These are phyloP conservation scores for Apocrypta bakeri DNA, from an alignment of 1,140 invertebrate species.

Conservation along the genomic window DNA sequence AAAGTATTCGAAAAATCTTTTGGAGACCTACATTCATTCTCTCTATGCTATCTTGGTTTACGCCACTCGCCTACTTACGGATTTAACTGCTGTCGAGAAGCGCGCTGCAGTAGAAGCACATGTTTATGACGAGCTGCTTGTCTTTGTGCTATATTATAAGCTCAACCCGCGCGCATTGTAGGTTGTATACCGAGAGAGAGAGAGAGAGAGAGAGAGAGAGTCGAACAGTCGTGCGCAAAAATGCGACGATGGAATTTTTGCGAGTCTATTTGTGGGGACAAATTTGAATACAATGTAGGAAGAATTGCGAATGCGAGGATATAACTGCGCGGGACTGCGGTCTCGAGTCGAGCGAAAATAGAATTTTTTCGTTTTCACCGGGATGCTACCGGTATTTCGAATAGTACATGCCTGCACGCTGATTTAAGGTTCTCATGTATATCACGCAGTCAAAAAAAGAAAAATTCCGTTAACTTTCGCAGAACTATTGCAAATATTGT, in stretches of 20 bases:
- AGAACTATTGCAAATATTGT: neutral
- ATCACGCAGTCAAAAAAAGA: too few relatives aligned
- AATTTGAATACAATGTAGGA: neutral
- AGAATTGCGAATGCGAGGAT: too few relatives aligned
- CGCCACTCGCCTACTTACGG: conserved; percentile 44
- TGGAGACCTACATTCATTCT: neutral
- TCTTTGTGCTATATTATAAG: conserved; percentile 8
- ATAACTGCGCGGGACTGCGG: too few relatives aligned
- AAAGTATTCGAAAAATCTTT: neutral
- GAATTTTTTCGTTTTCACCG: too few relatives aligned
- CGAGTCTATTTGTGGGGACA: neutral
- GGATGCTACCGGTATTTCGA: too few relatives aligned
- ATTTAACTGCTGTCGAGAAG: conserved; percentile 28
- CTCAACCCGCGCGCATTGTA: neutral
- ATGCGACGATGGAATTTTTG: neutral
- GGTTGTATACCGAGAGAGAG: neutral
- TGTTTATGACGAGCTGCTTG: conserved; percentile 33
- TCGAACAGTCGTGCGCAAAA: neutral
- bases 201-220: too few relatives aligned
- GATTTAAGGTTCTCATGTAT: too few relatives aligned
- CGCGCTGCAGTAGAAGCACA: conserved; percentile 11
- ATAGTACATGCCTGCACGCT: too few relatives aligned
- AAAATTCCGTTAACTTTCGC: too few relatives aligned
- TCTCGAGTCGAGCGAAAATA: too few relatives aligned
- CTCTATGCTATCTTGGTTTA: conserved; percentile 25